Percentiles rank a stretch among this genome's conserved stretches.
phyloP scores from a whole-genome alignment of 1,140 invertebrate species.

The Parasteatoda tepidariorum region DNA sequence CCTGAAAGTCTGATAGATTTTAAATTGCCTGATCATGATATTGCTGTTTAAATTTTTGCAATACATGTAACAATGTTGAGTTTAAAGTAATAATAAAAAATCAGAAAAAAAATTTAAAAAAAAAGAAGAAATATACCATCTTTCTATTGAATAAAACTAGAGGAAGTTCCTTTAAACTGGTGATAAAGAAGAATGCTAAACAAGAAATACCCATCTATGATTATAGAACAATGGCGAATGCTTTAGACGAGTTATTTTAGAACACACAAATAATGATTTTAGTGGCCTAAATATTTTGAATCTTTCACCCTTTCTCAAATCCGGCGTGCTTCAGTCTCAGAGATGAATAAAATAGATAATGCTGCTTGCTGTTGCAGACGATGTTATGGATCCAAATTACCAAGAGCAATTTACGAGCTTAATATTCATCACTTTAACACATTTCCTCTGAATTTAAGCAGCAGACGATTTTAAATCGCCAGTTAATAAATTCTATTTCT shows the following conservation, averaged over 20 bases:
- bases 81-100: too few species aligned
- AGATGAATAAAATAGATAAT: not conserved
- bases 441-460: too few species aligned
- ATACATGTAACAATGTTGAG: too few species aligned
- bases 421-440: too few species aligned
- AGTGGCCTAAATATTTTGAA: slow-evolving; percentile 49
- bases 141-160: not conserved
- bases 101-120: too few species aligned
- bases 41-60: too few species aligned
- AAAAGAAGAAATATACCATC: not conserved
- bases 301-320: slow-evolving; percentile 5
- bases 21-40: too few species aligned
- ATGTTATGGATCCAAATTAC: too few species aligned
- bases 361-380: too few species aligned
- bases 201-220: slow-evolving; percentile 4
- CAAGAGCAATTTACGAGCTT: not conserved
- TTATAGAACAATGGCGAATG: slow-evolving; percentile 36
- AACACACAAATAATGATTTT: slow-evolving; percentile 37
- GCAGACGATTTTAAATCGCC: too few species aligned
- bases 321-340: not conserved
- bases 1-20: too few species aligned
- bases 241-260: slow-evolving; percentile 24
- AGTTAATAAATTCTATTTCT: too few species aligned
- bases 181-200: slow-evolving; percentile 6
- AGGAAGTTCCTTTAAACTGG: not conserved